Base-by-base conservation (phyloP, 2,888 invertebrate species). In the Saturnia pavonia region DNA sequence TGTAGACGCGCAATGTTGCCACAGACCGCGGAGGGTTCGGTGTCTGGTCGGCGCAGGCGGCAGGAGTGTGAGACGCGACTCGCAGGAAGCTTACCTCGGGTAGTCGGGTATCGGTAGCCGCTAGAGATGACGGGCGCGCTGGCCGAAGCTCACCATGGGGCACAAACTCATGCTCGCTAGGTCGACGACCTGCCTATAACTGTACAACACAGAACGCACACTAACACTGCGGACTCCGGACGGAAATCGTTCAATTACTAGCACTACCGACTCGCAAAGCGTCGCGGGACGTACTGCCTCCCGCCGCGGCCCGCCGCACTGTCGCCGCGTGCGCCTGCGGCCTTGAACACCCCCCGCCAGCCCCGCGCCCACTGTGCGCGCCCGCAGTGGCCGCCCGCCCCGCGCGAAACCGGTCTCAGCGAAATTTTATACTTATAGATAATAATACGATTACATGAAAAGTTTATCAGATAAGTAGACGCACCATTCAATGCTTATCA, bases 131-230 rank as follows among this genome's bases (percentile, higher is more conserved):
- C 72, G 80, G 80, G 81, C 74, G 77, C 77, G 79, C 82, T 77
- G 82, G 78, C 82, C 76, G 82, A 76, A 81, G 79, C 81, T 81
- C 78, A 76, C 79, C 71, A 80, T 81, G 80, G 80, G 82, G 84
- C 86, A 87, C 84, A 86, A 83, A 86, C 83, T 88, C 91, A 91
- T 91, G 85, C 85, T 88, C 88, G 88, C 85, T 87, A 91, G 91
- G 91, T 91, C 91, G 90, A 81, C 89, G 91, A 91, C 91, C 91
- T 82, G 82, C 57, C 57, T 27, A 25, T 60, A 60, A 60, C 57
- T 60, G 57, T 60, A 60, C 57, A 60, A 60, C 57, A 60, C 57
- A 60, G 57, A 25, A 27, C 12, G 57, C 57, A 60, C 57, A 60
- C 57, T 27, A 60, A 60, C 57, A 60, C 57, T 60, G 6, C 25